Evolutionary conservation across 2,113 vertebrate genomes (phyloP), one percentile per base, ranked within the genome.

Genomic region (Abramis brama): DNA sequence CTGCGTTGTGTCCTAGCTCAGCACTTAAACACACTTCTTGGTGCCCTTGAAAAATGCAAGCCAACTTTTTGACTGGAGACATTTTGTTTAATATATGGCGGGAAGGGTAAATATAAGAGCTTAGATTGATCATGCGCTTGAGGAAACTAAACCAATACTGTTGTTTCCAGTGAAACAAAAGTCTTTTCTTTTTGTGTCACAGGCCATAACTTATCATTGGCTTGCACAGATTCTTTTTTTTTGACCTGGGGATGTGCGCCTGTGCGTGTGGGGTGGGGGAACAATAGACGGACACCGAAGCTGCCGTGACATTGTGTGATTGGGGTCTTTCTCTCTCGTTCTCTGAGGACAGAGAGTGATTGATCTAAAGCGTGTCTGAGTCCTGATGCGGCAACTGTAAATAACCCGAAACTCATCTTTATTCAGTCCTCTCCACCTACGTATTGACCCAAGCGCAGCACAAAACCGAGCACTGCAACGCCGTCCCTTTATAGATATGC

Each of bases 381-480:
- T 82, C 82, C 89, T 86, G 55, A 47, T 73, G 19, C 71, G 15
- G 47, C n/a, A 87, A 83, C 86, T 86, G 85, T 88, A 85, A 88
- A 91, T 89, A 91, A 87, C 83, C 71, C 21, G 33, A 79, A 88
- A 74, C 88, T 89, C 84, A 88, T 91, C 79, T 75, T 83, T 88
- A 89, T 83, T 84, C 84, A 86, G 80, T 75, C 52, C 55, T 57
- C 71, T 59, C 57, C 78, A 71, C 57, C 36, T 76, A 66, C 19
- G 52, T 84, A 84, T 85, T 88, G 82, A 85, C 82, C 79, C 55
- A 27, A 64, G 64, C 73, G n/a, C 62, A 55, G 70, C 84, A 78
- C 62, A 64, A 85, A 90, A 85, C 64, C 79, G 19, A 68, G 68
- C 52, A 47, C 17, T 33, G 73, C 55, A 71, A 55, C 64, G 52